Conservation (phyloP, 2,113 vertebrate species). For the Ranitomeya variabilis region DNA sequence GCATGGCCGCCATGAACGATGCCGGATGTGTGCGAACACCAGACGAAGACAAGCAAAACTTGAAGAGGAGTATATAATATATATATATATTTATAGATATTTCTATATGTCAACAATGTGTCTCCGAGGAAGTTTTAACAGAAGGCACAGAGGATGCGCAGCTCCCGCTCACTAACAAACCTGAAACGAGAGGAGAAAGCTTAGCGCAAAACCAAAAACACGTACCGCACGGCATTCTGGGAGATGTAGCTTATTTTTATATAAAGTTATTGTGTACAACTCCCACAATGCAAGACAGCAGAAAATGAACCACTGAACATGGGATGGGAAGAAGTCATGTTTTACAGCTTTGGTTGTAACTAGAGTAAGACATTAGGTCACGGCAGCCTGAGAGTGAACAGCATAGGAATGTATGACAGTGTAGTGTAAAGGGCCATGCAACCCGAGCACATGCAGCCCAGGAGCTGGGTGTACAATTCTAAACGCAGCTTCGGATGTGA, state of each 20-base stretch:
- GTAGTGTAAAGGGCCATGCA: too few species aligned
- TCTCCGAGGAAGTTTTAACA: constrained; percentile 51
- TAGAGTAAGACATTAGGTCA: not conserved
- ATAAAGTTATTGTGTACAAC: not conserved
- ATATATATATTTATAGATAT: constrained; percentile 49
- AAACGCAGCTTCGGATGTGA: too few species aligned
- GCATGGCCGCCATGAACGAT: not conserved
- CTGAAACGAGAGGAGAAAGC: not conserved
- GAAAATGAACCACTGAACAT: not conserved
- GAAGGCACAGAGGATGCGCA: constrained; percentile 33
- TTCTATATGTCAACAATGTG: constrained; percentile 36
- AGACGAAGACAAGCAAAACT: constrained; percentile 1
- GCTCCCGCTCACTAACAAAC: constrained; percentile 32
- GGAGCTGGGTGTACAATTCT: too few species aligned
- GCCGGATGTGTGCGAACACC: not conserved
- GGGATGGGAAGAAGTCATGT: too few species aligned
- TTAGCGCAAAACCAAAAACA: not conserved
- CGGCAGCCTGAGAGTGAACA: too few species aligned
- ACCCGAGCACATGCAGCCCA: too few species aligned
- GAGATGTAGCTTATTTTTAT: not conserved
- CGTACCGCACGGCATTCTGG: not conserved
- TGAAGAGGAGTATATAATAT: constrained; percentile 40
- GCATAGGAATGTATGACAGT: too few species aligned
- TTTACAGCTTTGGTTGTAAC: not conserved
- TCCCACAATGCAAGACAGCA: not conserved